Evolutionary conservation across 1,140 invertebrate species (phyloP), one percentile per base, ranked within the genome.

Genomic region (Sitobion miscanthi): DNA sequence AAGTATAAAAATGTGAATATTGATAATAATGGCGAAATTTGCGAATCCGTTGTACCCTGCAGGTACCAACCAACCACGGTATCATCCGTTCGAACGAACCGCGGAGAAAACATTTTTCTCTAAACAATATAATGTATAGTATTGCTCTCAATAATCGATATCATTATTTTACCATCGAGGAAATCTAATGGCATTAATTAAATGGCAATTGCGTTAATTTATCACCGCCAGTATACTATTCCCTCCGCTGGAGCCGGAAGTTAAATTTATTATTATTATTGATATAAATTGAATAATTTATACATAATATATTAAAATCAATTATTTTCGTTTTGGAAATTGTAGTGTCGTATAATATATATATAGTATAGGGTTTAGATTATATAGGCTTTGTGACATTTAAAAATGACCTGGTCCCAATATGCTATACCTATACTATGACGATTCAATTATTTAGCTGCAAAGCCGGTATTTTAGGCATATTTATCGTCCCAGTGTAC

Each of bases 311-410:
- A 77, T 77, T 77, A 77, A n/a, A 14, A 77, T 14, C n/a, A 77
- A 77, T 77, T n/a, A 77, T 77, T 77, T 77, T 77, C 62, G 14
- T 77, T 69, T 77, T 77, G 62, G n/a, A 77, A 77, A 77, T 77
- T 17, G 14, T 6, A n/a, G n/a, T 77, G 14, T 35, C 62, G n/a
- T 77, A n/a, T 77, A 77, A 69, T n/a, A n/a, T 25, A 69, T 69
- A 5, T 54, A 54, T 54, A 54, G 52, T 54, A 54, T 23, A 54
- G 6, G 6, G 6, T 54, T 5, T 54, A 54, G 4, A 54, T 1
- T 20, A n/a, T n/a, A 77, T 77, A 77, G 14, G 14, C 14, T n/a
- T 77, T n/a, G n/a, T n/a, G n/a, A 77, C 62, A 5, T n/a, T 77
- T n/a, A 77, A n/a, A n/a, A 77, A 77, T 77, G 30, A 77, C 62